phyloP scores from a whole-genome alignment of 2,797 vertebrate genomes.

The Gadopsis bispinosus region DNA sequence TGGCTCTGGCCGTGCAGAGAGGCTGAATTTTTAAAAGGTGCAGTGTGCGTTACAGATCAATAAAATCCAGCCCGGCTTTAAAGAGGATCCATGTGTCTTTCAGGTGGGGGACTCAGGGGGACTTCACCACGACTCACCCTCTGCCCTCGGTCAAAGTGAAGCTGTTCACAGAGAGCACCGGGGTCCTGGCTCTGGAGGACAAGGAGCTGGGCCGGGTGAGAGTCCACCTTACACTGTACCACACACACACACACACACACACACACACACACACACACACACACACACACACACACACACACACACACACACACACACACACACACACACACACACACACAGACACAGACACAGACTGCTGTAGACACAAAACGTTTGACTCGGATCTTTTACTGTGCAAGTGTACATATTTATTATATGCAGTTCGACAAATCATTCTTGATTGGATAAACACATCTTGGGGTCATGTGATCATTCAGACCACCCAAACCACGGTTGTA shows the following conservation, averaged over 20 bases:
- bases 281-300: no score
- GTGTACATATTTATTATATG: no score
- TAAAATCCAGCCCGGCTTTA: background rate
- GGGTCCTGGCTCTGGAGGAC: constrained; percentile 93
- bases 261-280: background rate
- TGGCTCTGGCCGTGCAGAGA: background rate
- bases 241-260: background rate
- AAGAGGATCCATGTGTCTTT: constrained; percentile 56
- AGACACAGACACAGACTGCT: no score
- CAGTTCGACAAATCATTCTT: no score
- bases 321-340: no score
- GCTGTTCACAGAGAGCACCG: constrained; percentile 96
- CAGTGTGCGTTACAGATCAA: background rate
- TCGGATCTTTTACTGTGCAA: no score
- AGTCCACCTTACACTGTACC: constrained; percentile 50
- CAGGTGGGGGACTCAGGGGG: constrained; percentile 98
- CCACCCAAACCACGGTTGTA: no score
- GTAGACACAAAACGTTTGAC: no score
- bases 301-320: no score
- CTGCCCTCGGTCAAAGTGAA: constrained; percentile 97
- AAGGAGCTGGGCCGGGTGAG: constrained; percentile 96
- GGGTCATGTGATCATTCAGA: no score
- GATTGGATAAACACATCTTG: no score
- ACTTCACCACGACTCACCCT: constrained; percentile 95
- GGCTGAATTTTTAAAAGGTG: background rate